phyloP scores from a whole-genome alignment of 2,888 invertebrate species.

The Quadroppia sp. region DNA sequence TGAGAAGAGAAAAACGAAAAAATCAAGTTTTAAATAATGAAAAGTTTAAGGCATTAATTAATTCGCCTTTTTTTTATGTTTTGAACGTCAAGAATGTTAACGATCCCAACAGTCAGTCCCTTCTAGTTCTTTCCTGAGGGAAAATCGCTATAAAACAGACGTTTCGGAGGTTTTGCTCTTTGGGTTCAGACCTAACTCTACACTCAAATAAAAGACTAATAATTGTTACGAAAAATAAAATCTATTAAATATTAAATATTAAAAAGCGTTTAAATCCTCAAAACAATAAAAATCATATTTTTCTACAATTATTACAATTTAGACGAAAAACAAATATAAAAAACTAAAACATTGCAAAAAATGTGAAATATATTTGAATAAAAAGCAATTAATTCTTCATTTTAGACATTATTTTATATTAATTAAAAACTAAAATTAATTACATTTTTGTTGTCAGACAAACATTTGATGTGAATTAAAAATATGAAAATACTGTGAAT shows the following conservation, averaged over 20 bases:
- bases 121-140: slow-evolving; percentile 20
- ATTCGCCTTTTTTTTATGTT: slow-evolving; percentile 2
- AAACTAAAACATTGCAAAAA: no score
- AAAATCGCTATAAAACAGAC: slow-evolving; percentile 16
- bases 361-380: no score
- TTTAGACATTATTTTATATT: no score
- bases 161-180: slow-evolving; percentile 13
- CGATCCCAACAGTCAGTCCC: slow-evolving; percentile 11
- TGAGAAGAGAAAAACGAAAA: no score
- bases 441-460: no score
- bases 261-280: slow-evolving; percentile 24
- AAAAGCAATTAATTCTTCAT: no score
- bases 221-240: slow-evolving; percentile 7
- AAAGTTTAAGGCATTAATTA: slow-evolving; percentile 4
- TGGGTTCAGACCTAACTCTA: slow-evolving; percentile 1
- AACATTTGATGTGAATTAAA: no score
- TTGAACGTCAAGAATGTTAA: slow-evolving; percentile 7
- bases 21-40: background rate
- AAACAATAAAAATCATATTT: slow-evolving; percentile 14
- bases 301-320: background rate
- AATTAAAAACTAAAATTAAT: no score
- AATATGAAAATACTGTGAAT: no score
- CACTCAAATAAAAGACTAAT: background rate
- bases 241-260: background rate
- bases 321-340: no score